Evolutionary conservation across 2,113 vertebrate species (phyloP), one percentile per base, ranked within the genome.

Genomic region (Grammomys surdaster): DNA sequence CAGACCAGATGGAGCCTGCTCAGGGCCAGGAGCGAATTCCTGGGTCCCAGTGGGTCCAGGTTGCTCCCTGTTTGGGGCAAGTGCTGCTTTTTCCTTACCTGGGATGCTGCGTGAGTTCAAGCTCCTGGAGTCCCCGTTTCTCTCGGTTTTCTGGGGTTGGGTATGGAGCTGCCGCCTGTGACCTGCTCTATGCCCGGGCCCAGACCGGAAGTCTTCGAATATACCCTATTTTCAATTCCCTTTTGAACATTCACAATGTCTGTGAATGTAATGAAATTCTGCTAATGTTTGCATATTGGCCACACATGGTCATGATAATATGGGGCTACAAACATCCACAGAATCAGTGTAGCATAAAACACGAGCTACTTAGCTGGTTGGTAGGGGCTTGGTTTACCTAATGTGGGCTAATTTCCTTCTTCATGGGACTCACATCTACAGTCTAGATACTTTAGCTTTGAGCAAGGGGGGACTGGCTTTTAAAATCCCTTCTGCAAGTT

Each of bases 201-300:
- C 40, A 40, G 40, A 40, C 40, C 2, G 40, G 40, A 40, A 40
- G 40, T 40, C 40, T 40, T 40, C 40, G 40, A 40, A 40, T 40
- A 40, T 40, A 40, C 40, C 40, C 36, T 69, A 85, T 86, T 96
- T 95, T 80, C 51, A 92, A 82, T 95, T 94, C 26, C 10, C 26
- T 92, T 20, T 51, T 87, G 8, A 72, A 72, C 24, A 90, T 82
- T 87, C 24, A 89, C n/a, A 72, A 63, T 82, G 28, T 28, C 88
- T 28, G 20, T 63, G 65, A 89, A 5, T 86, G 56, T 69, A 73
- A 56, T 84, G 67, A 95, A 92, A 72, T 95, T 92, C 43, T 94
- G 51, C 65, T 89, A 89, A 75, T 82, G 11, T 87, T 58, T 94
- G 56, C 24, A 73, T 46, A 43, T 94, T 81, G 56, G 2, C 82